Evolutionary conservation across 1,140 invertebrate genomes (phyloP), one percentile per base, ranked within the genome.

Genomic region (Ceratosolen solmsi): DNA sequence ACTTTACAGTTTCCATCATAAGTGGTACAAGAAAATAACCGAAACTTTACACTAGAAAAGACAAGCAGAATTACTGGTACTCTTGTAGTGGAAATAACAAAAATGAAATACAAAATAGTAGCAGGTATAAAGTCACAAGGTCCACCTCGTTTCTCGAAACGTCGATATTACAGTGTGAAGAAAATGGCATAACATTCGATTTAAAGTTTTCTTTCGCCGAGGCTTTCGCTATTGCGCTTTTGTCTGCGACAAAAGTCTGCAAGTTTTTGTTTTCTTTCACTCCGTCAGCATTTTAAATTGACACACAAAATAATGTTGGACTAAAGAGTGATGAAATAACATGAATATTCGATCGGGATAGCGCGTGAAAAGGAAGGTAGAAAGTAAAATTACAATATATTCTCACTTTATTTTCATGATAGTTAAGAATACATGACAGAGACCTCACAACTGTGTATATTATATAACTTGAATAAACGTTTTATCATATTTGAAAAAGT

Each of bases 171-270:
- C 49, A 51, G 30, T 36, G n/a, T 25, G 72, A 46, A 80, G 36
- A 63, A 25, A 73, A n/a, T 20, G 49, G n/a, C 25, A 22, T 25
- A 17, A 56, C 41, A 65, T 73, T 74, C 70, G 38, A 80, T 80
- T 73, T 65, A 80, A 74, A 74, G 58, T 80, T 74, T 80, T 63
- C 41, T 33, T n/a, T 36, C 71, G 33, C 30, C n/a, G 22, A 54
- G 22, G 27, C 30, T 33, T 74, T 22, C 30, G 30, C 30, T 13
- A 4, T 15, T 13, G 51, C n/a, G 5, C n/a, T n/a, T n/a, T n/a
- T n/a, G n/a, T n/a, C n/a, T n/a, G n/a, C n/a, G n/a, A n/a, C n/a
- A n/a, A n/a, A n/a, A n/a, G n/a, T n/a, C n/a, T n/a, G n/a, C 15
- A 22, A 27, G 41, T 38, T 27, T 17, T 25, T 27, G 27, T 51